A percentile compares a stretch with the other conserved stretches of the same genome.
Conservation (phyloP, 53 echinoderm and acorn worm genomes). For the Zoroaster sp. region DNA sequence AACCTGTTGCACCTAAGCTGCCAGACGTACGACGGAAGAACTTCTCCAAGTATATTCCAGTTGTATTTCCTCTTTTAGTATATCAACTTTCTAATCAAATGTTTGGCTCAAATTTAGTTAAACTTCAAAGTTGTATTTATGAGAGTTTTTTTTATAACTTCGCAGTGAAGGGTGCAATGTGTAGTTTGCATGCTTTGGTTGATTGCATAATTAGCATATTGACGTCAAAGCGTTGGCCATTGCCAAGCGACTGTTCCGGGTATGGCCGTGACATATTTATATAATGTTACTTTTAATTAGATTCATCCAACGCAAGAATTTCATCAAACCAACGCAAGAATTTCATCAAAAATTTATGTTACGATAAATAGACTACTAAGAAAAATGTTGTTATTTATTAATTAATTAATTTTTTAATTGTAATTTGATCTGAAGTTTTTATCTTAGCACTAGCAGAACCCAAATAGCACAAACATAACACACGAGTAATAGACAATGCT, state of each 20-base stretch:
- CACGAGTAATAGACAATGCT: no score
- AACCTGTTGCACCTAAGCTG: background rate
- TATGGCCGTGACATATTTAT: background rate
- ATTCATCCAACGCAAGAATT: no score
- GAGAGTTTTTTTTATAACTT: background rate
- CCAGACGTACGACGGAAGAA: background rate
- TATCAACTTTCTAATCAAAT: background rate
- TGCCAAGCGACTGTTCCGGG: conserved; percentile 53
- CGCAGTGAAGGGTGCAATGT: background rate
- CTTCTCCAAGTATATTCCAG: background rate
- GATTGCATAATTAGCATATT: background rate
- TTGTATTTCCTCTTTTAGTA: background rate
- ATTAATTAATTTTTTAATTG: no score
- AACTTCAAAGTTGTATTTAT: background rate
- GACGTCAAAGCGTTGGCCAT: conserved; percentile 68
- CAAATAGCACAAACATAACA: no score
- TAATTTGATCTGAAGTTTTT: no score
- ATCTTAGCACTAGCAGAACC: no score
- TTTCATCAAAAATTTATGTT: no score
- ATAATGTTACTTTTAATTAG: conserved; percentile 15
- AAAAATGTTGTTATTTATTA: no score
- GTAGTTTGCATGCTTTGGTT: background rate
- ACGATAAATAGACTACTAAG: no score
- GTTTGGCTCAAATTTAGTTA: background rate
- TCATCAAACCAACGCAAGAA: no score